A percentile compares a stretch with the other conserved stretches of the same genome.
Conservation (phyloP, 1,140 invertebrate genomes). For the Rhyzopertha dominica region DNA sequence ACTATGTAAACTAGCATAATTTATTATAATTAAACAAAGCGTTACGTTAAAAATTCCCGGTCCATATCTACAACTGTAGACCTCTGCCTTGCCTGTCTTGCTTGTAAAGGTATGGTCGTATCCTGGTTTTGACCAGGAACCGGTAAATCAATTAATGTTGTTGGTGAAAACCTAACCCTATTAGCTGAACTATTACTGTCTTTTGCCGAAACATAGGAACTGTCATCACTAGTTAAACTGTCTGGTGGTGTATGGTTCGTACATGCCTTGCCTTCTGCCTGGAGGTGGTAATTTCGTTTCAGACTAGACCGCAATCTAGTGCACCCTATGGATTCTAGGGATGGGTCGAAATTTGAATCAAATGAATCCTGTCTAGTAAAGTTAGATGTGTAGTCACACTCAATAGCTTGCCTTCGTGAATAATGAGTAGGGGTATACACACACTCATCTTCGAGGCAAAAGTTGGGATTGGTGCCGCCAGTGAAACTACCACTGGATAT, state of each 20-base stretch:
- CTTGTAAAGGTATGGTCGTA: conserved; percentile 57
- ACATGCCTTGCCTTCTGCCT: conserved; percentile 63
- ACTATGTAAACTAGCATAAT: too few relatives aligned
- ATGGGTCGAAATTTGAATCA: conserved; percentile 54
- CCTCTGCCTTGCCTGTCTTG: conserved; percentile 47
- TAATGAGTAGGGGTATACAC: conserved; percentile 48
- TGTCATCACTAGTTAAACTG: conserved; percentile 76
- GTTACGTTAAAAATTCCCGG: conserved; percentile 55
- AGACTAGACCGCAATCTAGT: conserved; percentile 68
- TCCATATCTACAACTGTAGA: conserved; percentile 54
- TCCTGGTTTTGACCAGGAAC: conserved; percentile 62
- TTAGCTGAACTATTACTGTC: conserved; percentile 61
- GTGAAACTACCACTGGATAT: conserved; percentile 61
- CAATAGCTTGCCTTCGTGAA: conserved; percentile 43
- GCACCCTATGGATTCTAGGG: too few relatives aligned
- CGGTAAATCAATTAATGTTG: conserved; percentile 49
- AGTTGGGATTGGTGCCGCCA: conserved; percentile 52
- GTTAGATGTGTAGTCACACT: conserved; percentile 46
- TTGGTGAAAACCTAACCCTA: conserved; percentile 76
- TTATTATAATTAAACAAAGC: too few relatives aligned
- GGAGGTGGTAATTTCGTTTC: conserved; percentile 64
- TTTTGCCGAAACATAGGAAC: conserved; percentile 76
- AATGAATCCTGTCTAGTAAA: conserved; percentile 54
- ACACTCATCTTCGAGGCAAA: conserved; percentile 61
- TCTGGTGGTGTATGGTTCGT: conserved; percentile 82